Evolutionary conservation across 2,888 invertebrate genomes (phyloP), one percentile per base, ranked within the genome.

Genomic region (Drosophila prolongata): DNA sequence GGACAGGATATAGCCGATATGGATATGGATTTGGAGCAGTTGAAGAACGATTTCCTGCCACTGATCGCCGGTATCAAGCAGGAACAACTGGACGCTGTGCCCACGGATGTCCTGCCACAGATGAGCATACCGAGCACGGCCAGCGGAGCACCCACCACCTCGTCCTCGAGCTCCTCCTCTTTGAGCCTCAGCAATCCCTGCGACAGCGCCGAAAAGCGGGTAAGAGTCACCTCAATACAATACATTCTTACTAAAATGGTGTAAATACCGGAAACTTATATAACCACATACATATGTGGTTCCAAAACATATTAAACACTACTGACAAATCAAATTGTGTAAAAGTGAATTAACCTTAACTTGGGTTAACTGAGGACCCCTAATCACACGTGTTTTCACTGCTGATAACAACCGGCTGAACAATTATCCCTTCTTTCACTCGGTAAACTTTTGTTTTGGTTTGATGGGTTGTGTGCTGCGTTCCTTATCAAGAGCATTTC

Each of bases 201-300:
- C 59, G 92, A 92, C 69, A 92, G 92, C 74, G 92, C 91, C 19
- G 92, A 92, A 59, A 92, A 92, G 78, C 90, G 92, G 88, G 92
- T 92, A 89, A 91, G 92, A 8, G 30, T 30, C 30, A 30, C 30
- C 0, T 8, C 30, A 8, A 9, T 30, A 30, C 6, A 30, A 8
- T 30, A 30, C 1, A 8, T 8, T 30, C 8, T 30, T 30, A 8
- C 6, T 30, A 8, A 8, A 30, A 30, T 30, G 8, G 8, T 30
- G 30, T 8, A 30, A 8, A 30, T 30, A 30, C 30, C 30, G 30
- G 6, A 24, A 24, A 24, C 24, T 24, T 24, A 24, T 24, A 24
- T 24, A 24, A 24, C 24, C 3, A 24, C 24, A 24, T 24, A 24
- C 24, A 24, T 24, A 24, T 24, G 24, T 24, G 4, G 3, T 30